Evolutionary conservation across 2,113 vertebrate species (phyloP).

Genomic region (Oncorhynchus gorbuscha): DNA sequence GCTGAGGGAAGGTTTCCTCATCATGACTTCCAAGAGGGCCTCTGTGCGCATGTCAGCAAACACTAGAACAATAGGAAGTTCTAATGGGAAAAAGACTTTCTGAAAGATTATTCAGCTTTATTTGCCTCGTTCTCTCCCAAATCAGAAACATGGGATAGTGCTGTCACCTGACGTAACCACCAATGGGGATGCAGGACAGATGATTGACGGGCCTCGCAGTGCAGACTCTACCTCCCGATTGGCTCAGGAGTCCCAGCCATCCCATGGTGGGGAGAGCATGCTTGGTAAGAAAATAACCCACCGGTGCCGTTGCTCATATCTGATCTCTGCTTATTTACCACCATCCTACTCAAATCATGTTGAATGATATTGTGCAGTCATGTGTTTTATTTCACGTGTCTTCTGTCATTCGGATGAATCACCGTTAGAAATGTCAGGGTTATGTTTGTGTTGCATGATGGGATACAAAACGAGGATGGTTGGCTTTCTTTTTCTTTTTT

Average conservation of each 20-base stretch:
- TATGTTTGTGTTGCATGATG: neutral
- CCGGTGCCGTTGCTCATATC: neutral
- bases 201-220: constrained; percentile 40
- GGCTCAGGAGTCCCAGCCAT: constrained; percentile 55
- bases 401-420: neutral
- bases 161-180: constrained; percentile 72
- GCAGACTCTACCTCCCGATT: constrained; percentile 58
- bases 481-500: neutral
- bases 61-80: neutral
- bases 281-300: constrained; percentile 79
- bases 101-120: neutral
- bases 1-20: neutral
- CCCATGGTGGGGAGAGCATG: constrained; percentile 53
- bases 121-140: neutral
- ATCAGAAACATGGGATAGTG: constrained; percentile 84
- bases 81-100: neutral
- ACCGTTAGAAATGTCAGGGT: neutral
- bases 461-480: neutral
- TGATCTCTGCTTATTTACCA: neutral
- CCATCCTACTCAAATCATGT: neutral
- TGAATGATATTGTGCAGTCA: neutral
- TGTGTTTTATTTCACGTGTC: neutral
- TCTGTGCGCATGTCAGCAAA: neutral
- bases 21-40: neutral
- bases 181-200: constrained; percentile 74